These are phyloP conservation scores for Drosophila bipectinata DNA, from an alignment of 1,140 invertebrate species.

Conservation along the genomic window DNA sequence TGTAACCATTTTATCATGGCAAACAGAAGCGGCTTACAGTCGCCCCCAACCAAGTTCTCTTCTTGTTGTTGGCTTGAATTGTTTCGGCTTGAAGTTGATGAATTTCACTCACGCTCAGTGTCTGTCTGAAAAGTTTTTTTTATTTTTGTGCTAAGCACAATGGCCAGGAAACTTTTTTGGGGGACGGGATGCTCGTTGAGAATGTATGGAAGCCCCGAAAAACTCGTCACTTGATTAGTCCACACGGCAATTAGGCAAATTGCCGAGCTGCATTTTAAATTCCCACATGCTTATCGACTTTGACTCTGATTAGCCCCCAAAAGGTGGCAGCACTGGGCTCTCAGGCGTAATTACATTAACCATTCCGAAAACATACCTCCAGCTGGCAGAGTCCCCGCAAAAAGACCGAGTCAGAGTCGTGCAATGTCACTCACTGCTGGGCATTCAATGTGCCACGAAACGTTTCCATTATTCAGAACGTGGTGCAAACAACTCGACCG, in stretches of 20 bases:
- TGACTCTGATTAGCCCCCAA: conserved; percentile 31
- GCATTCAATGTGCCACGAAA: conserved; percentile 74
- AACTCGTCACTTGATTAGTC: conserved; percentile 66
- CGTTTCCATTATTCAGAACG: conserved; percentile 78
- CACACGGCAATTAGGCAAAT: conserved; percentile 70
- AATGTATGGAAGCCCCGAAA: conserved; percentile 9
- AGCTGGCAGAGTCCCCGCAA: conserved; percentile 28
- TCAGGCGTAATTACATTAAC: conserved; percentile 79
- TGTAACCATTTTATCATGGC: conserved; percentile 73
- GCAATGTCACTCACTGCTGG: conserved; percentile 73
- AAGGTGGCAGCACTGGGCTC: conserved; percentile 42
- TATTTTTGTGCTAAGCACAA: conserved; percentile 39
- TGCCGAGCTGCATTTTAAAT: conserved; percentile 57
- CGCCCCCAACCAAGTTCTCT: neutral
- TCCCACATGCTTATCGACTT: conserved; percentile 58
- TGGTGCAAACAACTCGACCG: conserved; percentile 73
- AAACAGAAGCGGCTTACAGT: conserved; percentile 57
- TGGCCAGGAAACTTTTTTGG: conserved; percentile 3
- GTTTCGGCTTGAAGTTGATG: conserved; percentile 60
- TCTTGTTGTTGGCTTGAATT: conserved; percentile 20
- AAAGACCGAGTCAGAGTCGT: conserved; percentile 11
- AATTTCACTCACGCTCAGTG: conserved; percentile 56
- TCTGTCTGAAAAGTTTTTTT: conserved; percentile 67
- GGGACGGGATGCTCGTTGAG: neutral
- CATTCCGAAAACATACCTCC: conserved; percentile 70